These are phyloP conservation scores for Habrosyne pyritoides DNA, from an alignment of 2,888 invertebrate species.

Conservation along the genomic window DNA sequence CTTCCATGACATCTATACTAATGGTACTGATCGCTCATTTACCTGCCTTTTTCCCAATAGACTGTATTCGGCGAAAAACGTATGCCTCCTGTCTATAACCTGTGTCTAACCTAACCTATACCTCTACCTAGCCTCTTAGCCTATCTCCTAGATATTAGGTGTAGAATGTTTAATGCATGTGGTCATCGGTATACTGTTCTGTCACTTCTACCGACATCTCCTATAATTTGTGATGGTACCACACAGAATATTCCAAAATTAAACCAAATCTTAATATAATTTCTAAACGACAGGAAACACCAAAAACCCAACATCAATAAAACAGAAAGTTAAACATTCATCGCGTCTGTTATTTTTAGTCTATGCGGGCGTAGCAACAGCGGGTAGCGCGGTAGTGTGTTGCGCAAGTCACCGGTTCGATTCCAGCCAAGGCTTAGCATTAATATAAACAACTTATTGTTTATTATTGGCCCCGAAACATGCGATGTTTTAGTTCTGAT, in stretches of 20 bases:
- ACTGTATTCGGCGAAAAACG: too few species aligned
- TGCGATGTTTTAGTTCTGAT: background rate
- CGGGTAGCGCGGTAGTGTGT: conserved; percentile 51
- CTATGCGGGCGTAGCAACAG: conserved; percentile 68
- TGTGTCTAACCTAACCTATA: too few species aligned
- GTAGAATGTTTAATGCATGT: too few species aligned
- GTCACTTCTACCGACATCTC: too few species aligned
- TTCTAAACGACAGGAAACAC: background rate
- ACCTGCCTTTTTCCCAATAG: too few species aligned
- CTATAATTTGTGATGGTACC: too few species aligned
- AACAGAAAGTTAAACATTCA: background rate
- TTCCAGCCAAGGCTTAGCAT: conserved; percentile 56
- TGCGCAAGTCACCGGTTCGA: conserved; percentile 62
- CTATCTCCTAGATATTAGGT: too few species aligned
- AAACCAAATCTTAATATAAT: background rate
- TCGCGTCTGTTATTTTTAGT: conserved; percentile 31
- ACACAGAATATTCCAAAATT: background rate
- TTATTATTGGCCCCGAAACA: conserved; percentile 19
- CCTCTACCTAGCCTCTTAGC: too few species aligned
- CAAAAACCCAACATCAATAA: background rate
- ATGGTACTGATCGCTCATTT: too few species aligned
- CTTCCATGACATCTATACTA: too few species aligned
- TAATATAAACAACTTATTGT: conserved; percentile 60
- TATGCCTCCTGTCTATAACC: too few species aligned
- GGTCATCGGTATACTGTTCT: too few species aligned